These are phyloP conservation scores for Strigamia maritima DNA, from an alignment of 2,888 invertebrate genomes.

Conservation along the genomic window DNA sequence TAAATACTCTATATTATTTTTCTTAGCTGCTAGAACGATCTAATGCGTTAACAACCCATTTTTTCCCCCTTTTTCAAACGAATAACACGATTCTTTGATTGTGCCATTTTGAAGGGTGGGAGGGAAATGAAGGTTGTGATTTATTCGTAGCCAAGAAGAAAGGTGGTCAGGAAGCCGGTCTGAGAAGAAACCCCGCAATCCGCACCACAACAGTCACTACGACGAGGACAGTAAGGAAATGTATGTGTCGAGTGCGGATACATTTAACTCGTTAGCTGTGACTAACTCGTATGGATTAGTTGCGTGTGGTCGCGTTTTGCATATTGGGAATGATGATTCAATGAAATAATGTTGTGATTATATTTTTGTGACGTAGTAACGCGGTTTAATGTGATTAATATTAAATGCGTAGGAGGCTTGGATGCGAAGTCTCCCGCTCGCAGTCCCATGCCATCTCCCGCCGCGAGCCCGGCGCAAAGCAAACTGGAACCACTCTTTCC, in stretches of 20 bases:
- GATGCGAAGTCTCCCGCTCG: conserved; percentile 42
- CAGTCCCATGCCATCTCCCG: conserved; percentile 60
- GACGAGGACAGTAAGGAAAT: background rate
- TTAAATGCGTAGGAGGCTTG: background rate
- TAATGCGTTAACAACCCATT: no score
- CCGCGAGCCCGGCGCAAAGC: conserved; percentile 56
- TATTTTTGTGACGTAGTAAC: no score
- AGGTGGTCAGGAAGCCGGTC: background rate
- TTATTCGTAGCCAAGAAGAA: background rate
- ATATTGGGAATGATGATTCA: background rate
- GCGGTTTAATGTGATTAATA: background rate
- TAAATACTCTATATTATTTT: no score
- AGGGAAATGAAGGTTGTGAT: background rate
- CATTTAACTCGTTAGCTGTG: no score
- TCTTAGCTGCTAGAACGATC: no score
- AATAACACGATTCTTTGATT: background rate
- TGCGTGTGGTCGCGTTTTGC: background rate
- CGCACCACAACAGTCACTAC: background rate
- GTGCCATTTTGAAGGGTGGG: background rate
- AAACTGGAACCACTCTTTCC: conserved; percentile 47
- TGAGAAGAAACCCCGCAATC: background rate
- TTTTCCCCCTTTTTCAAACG: no score
- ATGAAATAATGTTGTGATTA: background rate
- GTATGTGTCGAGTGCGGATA: no score
- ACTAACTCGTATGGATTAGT: background rate